Conservation (phyloP, 2,797 vertebrate genomes). For the Ceryle rudis region DNA sequence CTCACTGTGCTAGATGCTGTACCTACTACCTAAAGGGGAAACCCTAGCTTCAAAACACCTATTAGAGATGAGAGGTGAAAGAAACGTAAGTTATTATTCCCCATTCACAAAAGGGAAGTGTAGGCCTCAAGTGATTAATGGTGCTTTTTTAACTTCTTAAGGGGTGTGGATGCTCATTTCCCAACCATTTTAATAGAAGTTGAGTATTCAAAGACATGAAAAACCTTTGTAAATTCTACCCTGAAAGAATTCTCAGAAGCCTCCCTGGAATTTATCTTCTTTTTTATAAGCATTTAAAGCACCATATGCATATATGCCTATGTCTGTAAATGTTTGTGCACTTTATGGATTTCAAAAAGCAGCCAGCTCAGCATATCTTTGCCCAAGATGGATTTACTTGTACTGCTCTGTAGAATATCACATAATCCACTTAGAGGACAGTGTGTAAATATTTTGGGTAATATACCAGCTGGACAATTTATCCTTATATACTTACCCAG, state of each 20-base stretch:
- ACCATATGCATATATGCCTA: not conserved
- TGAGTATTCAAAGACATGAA: not conserved
- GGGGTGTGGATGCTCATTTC: not conserved
- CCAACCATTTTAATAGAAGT: not conserved
- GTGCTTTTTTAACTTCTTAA: not conserved
- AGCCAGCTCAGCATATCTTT: not conserved
- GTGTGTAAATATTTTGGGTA: not conserved
- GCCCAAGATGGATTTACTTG: not conserved
- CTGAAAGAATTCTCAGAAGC: not conserved
- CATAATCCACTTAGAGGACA: not conserved
- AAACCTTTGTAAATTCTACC: not conserved
- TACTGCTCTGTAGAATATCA: not conserved
- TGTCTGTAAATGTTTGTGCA: not conserved
- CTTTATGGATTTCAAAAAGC: not conserved
- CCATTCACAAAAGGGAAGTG: not conserved
- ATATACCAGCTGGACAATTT: not conserved
- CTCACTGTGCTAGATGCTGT: not conserved
- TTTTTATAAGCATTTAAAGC: not conserved
- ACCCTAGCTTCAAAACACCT: not conserved
- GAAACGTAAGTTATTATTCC: not conserved
- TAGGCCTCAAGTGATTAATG: not conserved
- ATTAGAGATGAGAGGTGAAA: not conserved
- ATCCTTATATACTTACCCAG: not conserved
- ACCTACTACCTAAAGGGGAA: not conserved
- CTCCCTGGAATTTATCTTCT: not conserved